A percentile compares a stretch with the other conserved stretches of the same genome.
These are phyloP conservation scores for Ochotona curzoniae DNA, from an alignment of 2,113 vertebrate genomes.

Conservation along the genomic window DNA sequence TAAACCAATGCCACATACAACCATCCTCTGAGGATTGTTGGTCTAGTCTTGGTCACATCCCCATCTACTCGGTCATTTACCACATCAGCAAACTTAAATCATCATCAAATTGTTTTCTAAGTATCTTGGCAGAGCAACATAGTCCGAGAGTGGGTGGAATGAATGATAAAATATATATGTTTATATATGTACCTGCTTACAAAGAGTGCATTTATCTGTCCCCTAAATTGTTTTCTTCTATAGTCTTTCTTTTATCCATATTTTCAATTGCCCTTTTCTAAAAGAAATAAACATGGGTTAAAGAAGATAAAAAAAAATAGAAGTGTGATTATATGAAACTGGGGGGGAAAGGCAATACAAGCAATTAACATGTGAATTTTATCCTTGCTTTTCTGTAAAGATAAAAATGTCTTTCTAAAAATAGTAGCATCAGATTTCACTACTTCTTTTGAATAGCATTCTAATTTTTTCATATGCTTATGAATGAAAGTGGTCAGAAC, in stretches of 20 bases:
- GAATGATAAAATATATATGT: not conserved
- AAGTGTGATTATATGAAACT: not conserved
- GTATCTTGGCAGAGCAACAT: not conserved
- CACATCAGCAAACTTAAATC: constrained; percentile 22
- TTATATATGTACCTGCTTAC: not conserved
- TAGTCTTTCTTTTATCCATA: not conserved
- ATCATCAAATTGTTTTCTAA: not conserved
- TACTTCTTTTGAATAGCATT: not conserved
- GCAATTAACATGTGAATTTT: not conserved
- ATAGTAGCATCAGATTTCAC: not conserved
- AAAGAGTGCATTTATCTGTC: not conserved
- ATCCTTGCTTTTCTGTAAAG: constrained; percentile 24
- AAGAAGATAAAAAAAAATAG: not conserved
- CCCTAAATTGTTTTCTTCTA: not conserved
- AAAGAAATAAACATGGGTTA: not conserved
- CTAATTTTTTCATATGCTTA: not conserved
- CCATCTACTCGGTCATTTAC: not conserved
- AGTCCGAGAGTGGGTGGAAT: not conserved
- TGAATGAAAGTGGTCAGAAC: constrained; percentile 31
- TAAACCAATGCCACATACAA: not conserved
- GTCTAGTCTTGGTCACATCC: not conserved
- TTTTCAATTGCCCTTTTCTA: not conserved
- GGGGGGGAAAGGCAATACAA: not conserved
- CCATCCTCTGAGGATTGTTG: not conserved
- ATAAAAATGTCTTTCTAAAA: constrained; percentile 27